Evolutionary conservation across 2,113 vertebrate species (phyloP).

Genomic region (Nicator chloris): DNA sequence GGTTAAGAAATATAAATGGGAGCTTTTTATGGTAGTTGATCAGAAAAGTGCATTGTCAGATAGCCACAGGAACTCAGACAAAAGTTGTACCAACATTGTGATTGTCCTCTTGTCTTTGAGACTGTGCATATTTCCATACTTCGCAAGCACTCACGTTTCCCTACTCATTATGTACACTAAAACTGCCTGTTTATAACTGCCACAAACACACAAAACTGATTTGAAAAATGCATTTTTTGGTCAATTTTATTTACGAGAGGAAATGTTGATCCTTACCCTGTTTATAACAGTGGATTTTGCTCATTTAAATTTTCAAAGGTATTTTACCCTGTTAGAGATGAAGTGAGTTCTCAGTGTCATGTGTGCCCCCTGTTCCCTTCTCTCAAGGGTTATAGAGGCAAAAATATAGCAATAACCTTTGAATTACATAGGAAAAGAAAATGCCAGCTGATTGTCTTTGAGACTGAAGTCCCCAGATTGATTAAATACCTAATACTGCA

Average conservation of each 20-base stretch:
- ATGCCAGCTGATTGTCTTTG: background rate
- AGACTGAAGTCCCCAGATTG: background rate
- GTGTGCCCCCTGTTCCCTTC: background rate
- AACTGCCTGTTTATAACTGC: background rate
- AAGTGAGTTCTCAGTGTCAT: background rate
- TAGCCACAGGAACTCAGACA: background rate
- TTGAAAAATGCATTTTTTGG: background rate
- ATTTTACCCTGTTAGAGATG: background rate
- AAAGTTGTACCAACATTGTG: background rate
- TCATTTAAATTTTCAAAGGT: conserved; percentile 3
- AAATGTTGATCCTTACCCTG: background rate
- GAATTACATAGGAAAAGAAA: background rate
- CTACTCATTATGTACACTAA: background rate
- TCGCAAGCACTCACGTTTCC: background rate
- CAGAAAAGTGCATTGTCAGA: background rate
- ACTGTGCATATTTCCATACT: background rate
- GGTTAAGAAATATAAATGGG: background rate
- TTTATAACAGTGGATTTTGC: background rate
- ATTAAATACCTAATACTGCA: background rate
- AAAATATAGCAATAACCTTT: background rate
- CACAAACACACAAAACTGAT: background rate
- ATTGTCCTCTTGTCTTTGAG: background rate
- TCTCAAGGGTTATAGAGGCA: background rate
- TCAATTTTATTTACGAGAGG: conserved; percentile 4
- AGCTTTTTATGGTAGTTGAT: background rate